Conservation (phyloP, 2,113 vertebrate genomes). For the Notiomystis cincta region DNA sequence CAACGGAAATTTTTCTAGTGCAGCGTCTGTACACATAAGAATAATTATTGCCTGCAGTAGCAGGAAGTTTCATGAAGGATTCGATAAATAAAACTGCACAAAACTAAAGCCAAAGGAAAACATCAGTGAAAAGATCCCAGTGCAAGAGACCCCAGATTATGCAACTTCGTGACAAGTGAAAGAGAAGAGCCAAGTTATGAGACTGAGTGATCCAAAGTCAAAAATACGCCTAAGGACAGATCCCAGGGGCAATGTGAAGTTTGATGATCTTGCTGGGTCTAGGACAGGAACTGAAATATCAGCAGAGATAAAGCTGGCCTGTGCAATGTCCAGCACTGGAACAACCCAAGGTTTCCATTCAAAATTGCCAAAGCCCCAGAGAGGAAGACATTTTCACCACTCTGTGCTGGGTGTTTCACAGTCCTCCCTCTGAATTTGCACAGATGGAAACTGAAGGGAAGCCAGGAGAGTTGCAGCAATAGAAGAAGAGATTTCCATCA, state of each 20-base stretch:
- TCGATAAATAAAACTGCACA: neutral
- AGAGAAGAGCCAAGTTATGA: neutral
- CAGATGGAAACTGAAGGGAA: neutral
- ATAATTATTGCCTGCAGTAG: neutral
- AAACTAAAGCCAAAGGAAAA: neutral
- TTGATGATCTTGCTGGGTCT: neutral
- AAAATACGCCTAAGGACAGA: neutral
- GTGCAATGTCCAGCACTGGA: neutral
- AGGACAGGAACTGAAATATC: neutral
- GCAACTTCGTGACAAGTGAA: neutral
- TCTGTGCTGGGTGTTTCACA: neutral
- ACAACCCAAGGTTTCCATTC: neutral
- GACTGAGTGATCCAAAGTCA: neutral
- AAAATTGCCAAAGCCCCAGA: neutral
- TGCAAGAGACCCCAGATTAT: neutral
- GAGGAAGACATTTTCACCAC: neutral
- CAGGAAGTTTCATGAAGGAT: neutral
- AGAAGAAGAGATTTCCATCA: neutral
- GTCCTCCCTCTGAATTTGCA: neutral
- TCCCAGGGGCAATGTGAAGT: neutral
- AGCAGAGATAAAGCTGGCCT: neutral
- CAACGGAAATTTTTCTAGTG: neutral
- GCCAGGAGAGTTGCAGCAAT: neutral
- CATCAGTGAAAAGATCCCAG: neutral
- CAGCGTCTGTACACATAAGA: neutral